Percentiles rank a stretch among this genome's conserved stretches.
Evolutionary conservation across 2,888 invertebrate genomes (phyloP).

Genomic region (Myopa testacea): DNA sequence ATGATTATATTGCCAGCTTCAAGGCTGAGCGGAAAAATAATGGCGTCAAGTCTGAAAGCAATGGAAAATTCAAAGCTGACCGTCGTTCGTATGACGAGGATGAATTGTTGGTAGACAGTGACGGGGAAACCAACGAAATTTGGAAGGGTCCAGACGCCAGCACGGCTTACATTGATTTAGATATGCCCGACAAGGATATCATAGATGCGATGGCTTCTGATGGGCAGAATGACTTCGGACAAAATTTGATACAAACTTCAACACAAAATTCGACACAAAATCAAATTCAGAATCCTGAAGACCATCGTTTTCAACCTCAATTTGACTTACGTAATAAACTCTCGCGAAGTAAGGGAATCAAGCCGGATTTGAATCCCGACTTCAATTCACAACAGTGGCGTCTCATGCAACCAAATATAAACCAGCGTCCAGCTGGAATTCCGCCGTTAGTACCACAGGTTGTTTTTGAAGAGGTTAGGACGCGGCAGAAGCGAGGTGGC

Average conservation of each 20-base stretch:
- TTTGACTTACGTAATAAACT: conserved; percentile 49
- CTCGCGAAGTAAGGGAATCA: conserved; percentile 9
- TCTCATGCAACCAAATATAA: conserved; percentile 50
- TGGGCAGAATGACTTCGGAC: not conserved
- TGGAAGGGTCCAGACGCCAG: conserved; percentile 49
- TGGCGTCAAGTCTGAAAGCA: not conserved
- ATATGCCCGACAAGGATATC: conserved; percentile 43
- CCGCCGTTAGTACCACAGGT: conserved; percentile 51
- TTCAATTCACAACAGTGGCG: conserved; percentile 50
- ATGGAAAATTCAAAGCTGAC: conserved; percentile 42
- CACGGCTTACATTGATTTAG: conserved; percentile 44
- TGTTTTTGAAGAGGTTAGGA: conserved; percentile 30
- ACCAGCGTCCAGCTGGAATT: conserved; percentile 51
- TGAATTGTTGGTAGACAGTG: conserved; percentile 23
- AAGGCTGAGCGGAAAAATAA: conserved; percentile 31
- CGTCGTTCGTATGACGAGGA: conserved; percentile 45
- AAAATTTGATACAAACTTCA: not conserved
- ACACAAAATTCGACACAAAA: no score
- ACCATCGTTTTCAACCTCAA: conserved; percentile 3
- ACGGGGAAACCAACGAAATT: conserved; percentile 32
- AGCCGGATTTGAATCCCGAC: conserved; percentile 31
- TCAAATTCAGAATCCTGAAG: conserved; percentile 1
- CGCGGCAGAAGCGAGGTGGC: conserved; percentile 3
- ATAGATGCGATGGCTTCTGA: conserved; percentile 43
- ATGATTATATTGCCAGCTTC: conserved; percentile 45